These are phyloP conservation scores for Netelia melanura DNA, from an alignment of 2,888 invertebrate genomes.

Conservation along the genomic window DNA sequence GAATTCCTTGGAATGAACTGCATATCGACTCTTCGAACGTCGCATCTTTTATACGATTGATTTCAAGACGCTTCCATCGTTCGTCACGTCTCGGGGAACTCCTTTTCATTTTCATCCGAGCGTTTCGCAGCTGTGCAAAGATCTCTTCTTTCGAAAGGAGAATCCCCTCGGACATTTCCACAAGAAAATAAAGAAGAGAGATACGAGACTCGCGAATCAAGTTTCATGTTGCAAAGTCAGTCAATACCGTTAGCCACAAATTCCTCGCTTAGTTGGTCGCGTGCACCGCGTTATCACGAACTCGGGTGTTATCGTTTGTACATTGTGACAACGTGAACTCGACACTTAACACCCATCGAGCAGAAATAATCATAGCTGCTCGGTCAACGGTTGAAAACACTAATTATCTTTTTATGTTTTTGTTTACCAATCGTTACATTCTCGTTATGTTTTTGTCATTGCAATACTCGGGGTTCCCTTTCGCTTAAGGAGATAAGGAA, in stretches of 20 bases:
- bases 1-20: slow-evolving; percentile 28
- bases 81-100: slow-evolving; percentile 30
- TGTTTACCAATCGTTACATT: neutral
- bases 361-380: neutral
- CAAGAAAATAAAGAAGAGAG: neutral
- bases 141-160: neutral
- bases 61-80: neutral
- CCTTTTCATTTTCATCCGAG: neutral
- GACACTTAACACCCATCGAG: neutral
- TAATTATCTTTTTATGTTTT: neutral
- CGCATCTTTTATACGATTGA: slow-evolving; percentile 52
- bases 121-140: neutral
- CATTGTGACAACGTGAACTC: neutral
- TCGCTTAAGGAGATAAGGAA: slow-evolving; percentile 8
- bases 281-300: slow-evolving; percentile 8
- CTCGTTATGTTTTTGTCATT: neutral
- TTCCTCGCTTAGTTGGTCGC: neutral
- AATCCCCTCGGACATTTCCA: slow-evolving; percentile 15
- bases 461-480: neutral
- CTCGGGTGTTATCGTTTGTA: slow-evolving; percentile 4
- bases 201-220: neutral
- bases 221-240: neutral
- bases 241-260: neutral
- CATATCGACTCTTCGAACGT: slow-evolving; percentile 25
- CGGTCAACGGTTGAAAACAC: slow-evolving; percentile 8